Conservation (phyloP, 2,113 vertebrate genomes). For the human region GRCh38 chr1:201907501-201908000, state of each 20-base stretch:
- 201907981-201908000: too few relatives aligned
- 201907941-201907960: neutral
- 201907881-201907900: neutral
- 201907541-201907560: neutral
- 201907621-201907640: neutral
- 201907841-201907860: neutral
- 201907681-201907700: too few relatives aligned
- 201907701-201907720: neutral
- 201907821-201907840: too few relatives aligned
- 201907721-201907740: neutral
- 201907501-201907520: neutral
- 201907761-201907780: neutral
- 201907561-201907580: neutral
- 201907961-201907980: neutral
- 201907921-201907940: too few relatives aligned
- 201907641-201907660: neutral
- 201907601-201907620: neutral
- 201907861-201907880: neutral
- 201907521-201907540: neutral
- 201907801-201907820: neutral
- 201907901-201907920: neutral
- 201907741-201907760: neutral
- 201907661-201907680: neutral
- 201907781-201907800: too few relatives aligned
- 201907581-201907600: neutral